These are phyloP conservation scores for Leptinotarsa rubiginosa DNA, from an alignment of 2,888 invertebrate species.

Conservation along the genomic window DNA sequence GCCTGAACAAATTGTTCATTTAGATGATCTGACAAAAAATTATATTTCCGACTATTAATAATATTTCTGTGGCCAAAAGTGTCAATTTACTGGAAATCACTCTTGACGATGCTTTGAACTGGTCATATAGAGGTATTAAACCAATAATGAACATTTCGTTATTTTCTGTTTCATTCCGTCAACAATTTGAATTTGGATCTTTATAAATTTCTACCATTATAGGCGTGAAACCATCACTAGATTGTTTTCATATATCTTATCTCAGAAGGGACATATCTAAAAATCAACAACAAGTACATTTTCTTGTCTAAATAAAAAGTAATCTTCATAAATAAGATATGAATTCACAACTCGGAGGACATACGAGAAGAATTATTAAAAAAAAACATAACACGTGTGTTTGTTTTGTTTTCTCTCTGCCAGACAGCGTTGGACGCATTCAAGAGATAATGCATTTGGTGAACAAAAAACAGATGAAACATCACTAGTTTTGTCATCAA, in stretches of 20 bases:
- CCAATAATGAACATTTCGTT: too few species aligned
- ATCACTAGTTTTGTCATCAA: too few species aligned
- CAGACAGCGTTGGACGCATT: neutral
- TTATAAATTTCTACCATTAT: neutral
- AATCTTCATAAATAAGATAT: constrained; percentile 12
- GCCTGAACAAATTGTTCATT: too few species aligned
- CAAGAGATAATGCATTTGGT: neutral
- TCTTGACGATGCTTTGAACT: too few species aligned
- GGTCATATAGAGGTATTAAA: too few species aligned
- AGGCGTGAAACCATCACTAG: neutral
- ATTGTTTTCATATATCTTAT: neutral
- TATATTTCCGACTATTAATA: too few species aligned
- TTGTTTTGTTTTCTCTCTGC: neutral
- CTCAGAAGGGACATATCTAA: constrained; percentile 18
- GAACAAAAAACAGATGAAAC: too few species aligned
- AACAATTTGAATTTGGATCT: neutral
- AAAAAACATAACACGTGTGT: neutral
- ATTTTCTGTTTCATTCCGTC: too few species aligned
- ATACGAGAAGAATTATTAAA: neutral
- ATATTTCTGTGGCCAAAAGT: too few species aligned
- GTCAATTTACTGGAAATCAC: too few species aligned
- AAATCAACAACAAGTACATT: constrained; percentile 13
- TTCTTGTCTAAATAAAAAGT: constrained; percentile 10
- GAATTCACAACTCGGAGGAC: neutral
- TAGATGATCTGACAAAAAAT: too few species aligned